Evolutionary conservation across 1,140 invertebrate genomes (phyloP).

Genomic region (Dreissena polymorpha): DNA sequence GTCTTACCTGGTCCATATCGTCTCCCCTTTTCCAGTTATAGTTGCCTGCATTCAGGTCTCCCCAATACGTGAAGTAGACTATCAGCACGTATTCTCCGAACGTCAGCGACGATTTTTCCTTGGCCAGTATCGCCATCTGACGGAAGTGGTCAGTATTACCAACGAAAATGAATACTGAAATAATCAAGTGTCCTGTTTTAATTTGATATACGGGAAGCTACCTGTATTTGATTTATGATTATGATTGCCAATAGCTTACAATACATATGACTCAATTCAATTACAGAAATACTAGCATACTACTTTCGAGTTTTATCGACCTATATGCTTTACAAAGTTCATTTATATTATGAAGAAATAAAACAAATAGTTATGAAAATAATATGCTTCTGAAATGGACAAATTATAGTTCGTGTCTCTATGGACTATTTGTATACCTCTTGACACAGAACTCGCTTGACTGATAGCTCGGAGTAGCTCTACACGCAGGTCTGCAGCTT

Average conservation of each 20-base stretch:
- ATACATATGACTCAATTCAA: too few relatives aligned
- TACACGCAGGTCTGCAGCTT: not conserved
- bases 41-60: constrained; percentile 2
- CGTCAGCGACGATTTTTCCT: not conserved
- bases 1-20: constrained; percentile 5
- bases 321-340: too few relatives aligned
- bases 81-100: constrained; percentile 31
- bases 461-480: not conserved
- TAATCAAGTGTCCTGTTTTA: too few relatives aligned
- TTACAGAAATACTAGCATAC: too few relatives aligned
- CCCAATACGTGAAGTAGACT: constrained; percentile 9
- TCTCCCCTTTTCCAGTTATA: constrained; percentile 20
- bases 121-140: constrained; percentile 3
- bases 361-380: too few relatives aligned
- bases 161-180: constrained; percentile 31
- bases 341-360: too few relatives aligned
- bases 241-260: too few relatives aligned
- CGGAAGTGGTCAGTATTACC: constrained; percentile 21
- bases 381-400: too few relatives aligned
- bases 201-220: too few relatives aligned
- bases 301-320: too few relatives aligned
- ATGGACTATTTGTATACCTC: constrained; percentile 3
- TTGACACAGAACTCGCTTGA: not conserved
- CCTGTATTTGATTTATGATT: too few relatives aligned
- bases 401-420: too few relatives aligned